Evolutionary conservation across 2,888 invertebrate species (phyloP).

Genomic region (Rotaria socialis): DNA sequence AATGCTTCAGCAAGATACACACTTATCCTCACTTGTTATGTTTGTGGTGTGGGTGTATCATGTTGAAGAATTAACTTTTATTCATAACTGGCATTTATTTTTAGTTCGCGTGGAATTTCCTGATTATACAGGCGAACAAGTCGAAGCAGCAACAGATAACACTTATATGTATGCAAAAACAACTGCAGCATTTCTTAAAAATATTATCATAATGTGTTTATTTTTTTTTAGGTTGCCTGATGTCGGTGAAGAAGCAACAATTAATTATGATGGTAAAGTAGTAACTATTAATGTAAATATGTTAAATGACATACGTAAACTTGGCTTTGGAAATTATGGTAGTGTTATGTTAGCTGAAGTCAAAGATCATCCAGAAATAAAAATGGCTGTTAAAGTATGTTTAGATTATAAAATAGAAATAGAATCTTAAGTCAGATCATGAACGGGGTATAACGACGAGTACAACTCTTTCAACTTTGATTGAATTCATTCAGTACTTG

Average conservation of each 20-base stretch:
- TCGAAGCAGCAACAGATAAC: not conserved
- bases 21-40: too few relatives aligned
- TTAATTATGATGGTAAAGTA: not conserved
- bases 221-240: not conserved
- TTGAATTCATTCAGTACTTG: too few relatives aligned
- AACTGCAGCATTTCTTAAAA: not conserved
- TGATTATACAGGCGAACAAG: not conserved
- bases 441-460: too few relatives aligned
- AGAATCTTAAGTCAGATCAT: too few relatives aligned
- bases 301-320: conserved; percentile 1
- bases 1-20: too few relatives aligned
- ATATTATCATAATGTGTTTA: not conserved
- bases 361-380: not conserved
- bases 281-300: conserved; percentile 13
- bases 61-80: not conserved
- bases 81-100: not conserved
- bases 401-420: not conserved
- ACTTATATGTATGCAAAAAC: not conserved
- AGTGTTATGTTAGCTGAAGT: conserved; percentile 28
- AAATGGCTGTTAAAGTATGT: conserved; percentile 32
- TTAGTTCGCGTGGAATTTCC: not conserved
- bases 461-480: too few relatives aligned
- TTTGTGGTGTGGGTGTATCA: too few relatives aligned
- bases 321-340: conserved; percentile 2
- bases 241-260: not conserved